Evolutionary conservation across 1,140 invertebrate species (phyloP).

Genomic region (Lysiphlebus fabarum): DNA sequence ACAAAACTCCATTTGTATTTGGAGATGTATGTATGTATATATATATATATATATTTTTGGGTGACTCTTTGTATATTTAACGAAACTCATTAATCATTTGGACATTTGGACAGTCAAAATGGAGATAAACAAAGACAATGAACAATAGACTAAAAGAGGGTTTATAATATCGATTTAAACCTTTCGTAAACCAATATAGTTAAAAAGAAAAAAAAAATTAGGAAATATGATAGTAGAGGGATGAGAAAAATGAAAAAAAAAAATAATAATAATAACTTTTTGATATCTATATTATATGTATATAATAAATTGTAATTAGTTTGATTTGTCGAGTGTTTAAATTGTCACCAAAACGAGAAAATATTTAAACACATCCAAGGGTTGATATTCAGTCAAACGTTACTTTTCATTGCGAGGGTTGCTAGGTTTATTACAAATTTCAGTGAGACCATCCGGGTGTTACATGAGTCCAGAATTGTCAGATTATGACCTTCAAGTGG

Average conservation of each 20-base stretch:
- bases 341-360: not conserved
- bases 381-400: conserved; percentile 43
- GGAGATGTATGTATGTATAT: too few relatives aligned
- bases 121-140: too few relatives aligned
- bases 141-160: too few relatives aligned
- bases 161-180: too few relatives aligned
- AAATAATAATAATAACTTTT: conserved; percentile 38
- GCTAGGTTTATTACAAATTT: conserved; percentile 55
- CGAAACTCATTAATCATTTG: too few relatives aligned
- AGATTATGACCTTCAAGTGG: conserved; percentile 34
- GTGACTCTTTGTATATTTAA: too few relatives aligned
- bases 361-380: conserved; percentile 31
- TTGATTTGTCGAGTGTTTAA: conserved; percentile 47
- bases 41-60: too few relatives aligned
- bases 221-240: not conserved
- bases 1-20: too few relatives aligned
- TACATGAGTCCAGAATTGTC: conserved; percentile 29
- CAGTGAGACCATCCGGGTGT: conserved; percentile 32
- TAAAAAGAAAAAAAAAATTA: not conserved
- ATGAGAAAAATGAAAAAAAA: not conserved
- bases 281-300: conserved; percentile 13
- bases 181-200: too few relatives aligned
- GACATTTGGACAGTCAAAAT: too few relatives aligned
- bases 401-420: conserved; percentile 55
- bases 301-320: conserved; percentile 40